Evolutionary conservation across 2,797 vertebrate species (phyloP), one percentile per base, ranked within the genome.

Genomic region (Pantherophis vulpinus): DNA sequence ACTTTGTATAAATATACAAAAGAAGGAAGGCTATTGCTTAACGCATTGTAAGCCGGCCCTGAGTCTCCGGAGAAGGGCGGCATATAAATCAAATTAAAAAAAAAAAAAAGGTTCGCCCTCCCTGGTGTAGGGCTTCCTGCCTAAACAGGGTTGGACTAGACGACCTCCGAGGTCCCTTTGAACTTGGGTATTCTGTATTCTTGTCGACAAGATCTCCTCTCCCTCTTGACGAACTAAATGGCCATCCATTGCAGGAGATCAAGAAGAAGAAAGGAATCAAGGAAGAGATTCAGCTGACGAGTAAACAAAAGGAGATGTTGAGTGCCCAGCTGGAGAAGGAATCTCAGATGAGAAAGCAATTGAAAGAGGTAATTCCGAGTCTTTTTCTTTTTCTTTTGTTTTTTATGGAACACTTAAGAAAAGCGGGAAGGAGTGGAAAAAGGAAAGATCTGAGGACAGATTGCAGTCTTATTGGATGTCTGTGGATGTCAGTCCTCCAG

Each of bases 211-310:
- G 54, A 32, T 7, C 54, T 54, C 23, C 14, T 8, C 25, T 16
- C 47, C 23, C 23, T 9, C 10, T 23, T n/a, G 25, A 60, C 20
- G 88, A 92, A 91, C 60, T n/a, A 27, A 93, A 1, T 94, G 93
- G 27, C 20, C 0, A 1, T 94, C 59, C 92, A 55, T 90, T 95
- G 93, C 79, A 99, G 99, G 99, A 99, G 96, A 98, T 99, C 58
- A 99, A 99, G 95, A 99, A 98, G 98, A 99, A 99, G 96, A 99
- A 99, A 91, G 99, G 99, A 83, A 99, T 99, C 95, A 99, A 99
- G 96, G 99, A 99, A 61, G 99, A 99, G 94, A 96, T 99, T 70
- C 99, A 99, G 94, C 98, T 99, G 23, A 99, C 98, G 0, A 98
- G 97, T 96, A 99, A 99, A 95, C 99, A 99, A 97, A 99, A 99